Percentiles rank a stretch among this genome's conserved stretches.
Evolutionary conservation across 2,888 invertebrate species (phyloP).

Genomic region (Choreutis nemorana): DNA sequence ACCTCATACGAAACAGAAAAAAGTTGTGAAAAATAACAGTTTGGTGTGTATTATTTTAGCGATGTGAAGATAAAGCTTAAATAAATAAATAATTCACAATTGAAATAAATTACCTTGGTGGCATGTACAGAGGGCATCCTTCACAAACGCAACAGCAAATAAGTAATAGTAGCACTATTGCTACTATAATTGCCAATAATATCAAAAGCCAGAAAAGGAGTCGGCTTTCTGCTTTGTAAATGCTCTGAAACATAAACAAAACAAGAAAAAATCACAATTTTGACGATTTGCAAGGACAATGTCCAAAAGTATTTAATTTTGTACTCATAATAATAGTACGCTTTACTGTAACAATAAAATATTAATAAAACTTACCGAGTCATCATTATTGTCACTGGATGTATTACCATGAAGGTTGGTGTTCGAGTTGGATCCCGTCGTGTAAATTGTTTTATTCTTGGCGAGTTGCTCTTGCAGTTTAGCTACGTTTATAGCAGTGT

Average conservation of each 20-base stretch:
- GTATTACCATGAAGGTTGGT: slow-evolving; percentile 22
- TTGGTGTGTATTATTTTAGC: no score
- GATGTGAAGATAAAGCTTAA: no score
- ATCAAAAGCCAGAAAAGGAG: slow-evolving; percentile 81
- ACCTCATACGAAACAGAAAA: no score
- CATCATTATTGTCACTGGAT: slow-evolving; percentile 26
- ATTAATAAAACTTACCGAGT: slow-evolving; percentile 31
- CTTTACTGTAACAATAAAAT: not conserved
- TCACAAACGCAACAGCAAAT: slow-evolving; percentile 86
- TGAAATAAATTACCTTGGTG: slow-evolving; percentile 69
- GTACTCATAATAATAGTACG: not conserved
- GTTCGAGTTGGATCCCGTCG: slow-evolving; percentile 20
- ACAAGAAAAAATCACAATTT: slow-evolving; percentile 2
- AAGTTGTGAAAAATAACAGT: no score
- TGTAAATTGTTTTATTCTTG: slow-evolving; percentile 50
- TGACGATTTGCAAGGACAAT: slow-evolving; percentile 1
- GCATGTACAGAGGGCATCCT: slow-evolving; percentile 84
- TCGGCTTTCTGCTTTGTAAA: slow-evolving; percentile 77
- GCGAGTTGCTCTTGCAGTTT: slow-evolving; percentile 71
- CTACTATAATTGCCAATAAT: slow-evolving; percentile 76
- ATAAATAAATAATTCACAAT: no score
- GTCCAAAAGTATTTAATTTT: slow-evolving; percentile 2
- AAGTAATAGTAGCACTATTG: slow-evolving; percentile 74
- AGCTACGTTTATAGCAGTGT: slow-evolving; percentile 75
- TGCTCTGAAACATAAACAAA: slow-evolving; percentile 60